A percentile compares a stretch with the other conserved stretches of the same genome.
Evolutionary conservation across 2,888 invertebrate genomes (phyloP).

Genomic region (Cephus spinipes): DNA sequence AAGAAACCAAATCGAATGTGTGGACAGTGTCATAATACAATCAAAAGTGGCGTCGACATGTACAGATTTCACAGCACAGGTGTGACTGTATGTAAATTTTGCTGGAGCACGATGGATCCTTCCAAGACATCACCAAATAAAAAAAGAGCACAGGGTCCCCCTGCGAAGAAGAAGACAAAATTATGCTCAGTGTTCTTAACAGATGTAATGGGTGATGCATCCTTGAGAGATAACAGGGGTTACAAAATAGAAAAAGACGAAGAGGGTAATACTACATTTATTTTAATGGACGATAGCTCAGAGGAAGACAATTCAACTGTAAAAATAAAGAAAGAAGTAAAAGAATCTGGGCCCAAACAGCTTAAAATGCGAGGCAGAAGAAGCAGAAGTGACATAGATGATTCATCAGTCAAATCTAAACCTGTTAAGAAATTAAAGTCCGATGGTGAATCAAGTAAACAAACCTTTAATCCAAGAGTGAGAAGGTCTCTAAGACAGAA

Average conservation of each 20-base stretch:
- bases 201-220: conserved; percentile 45
- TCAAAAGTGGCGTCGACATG: conserved; percentile 43
- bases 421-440: not conserved
- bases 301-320: conserved; percentile 24
- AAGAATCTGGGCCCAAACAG: conserved; percentile 12
- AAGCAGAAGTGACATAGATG: conserved; percentile 16
- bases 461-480: not conserved
- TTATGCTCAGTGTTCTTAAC: conserved; percentile 55
- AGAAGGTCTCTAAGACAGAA: not conserved
- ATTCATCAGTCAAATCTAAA: not conserved
- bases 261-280: conserved; percentile 38
- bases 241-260: conserved; percentile 41
- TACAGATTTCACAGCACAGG: conserved; percentile 50
- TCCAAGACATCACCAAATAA: conserved; percentile 17
- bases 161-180: conserved; percentile 36
- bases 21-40: conserved; percentile 40
- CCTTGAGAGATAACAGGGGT: conserved; percentile 20
- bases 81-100: conserved; percentile 53
- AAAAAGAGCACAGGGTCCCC: conserved; percentile 22
- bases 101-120: conserved; percentile 51
- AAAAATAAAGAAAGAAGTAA: conserved; percentile 12
- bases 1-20: conserved; percentile 31
- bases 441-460: not conserved
- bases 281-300: conserved; percentile 41
- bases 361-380: conserved; percentile 9